Base-by-base conservation (phyloP, 2,113 vertebrate species). In the Urocynchramus pylzowi region DNA sequence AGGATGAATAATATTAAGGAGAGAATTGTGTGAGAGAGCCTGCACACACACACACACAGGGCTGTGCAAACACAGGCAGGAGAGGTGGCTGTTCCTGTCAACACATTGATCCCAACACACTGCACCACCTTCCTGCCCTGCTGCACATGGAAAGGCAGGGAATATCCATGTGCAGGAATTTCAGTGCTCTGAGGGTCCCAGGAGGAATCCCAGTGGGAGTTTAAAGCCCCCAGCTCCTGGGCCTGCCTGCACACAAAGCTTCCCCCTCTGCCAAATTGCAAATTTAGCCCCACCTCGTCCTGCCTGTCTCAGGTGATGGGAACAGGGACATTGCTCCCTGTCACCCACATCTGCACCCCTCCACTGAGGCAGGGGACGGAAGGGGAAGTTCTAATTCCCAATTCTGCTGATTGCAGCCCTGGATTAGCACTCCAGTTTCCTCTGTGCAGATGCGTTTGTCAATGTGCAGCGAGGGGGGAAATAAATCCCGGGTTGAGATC, bases 1-100 rank as follows among this genome's bases (percentile, higher is more conserved):
- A 96, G 96, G 86, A 95, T 93, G 92, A 95, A 86, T 89, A 96
- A 92, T 94, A 96, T 92, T 89, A 88, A 90, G 90, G 76, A 74
- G 56, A 70, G 81, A 37, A 35, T 28, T 27, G 57, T 69, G 37
- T 28, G 82, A 22, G 9, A 16, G 74, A 82, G 84, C 17, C 63
- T 54, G 79, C 71, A 80, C 52, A 73, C 60, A 37, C 54, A 39
- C 2, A 64, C 44, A 35, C 35, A 14, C 22, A 12, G 50, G 16
- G 52, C 70, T 16, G 41, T 24, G 59, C 70, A 54, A 27, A 76
- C 6, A 65, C 64, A 42, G 35, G 27, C 1, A 82, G 70, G 16
- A 52, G 52, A 83, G 77, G 45, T 37, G 70, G 18, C 33, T 64
- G 26, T 2, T 7, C 3, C 39, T 82, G 69, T 14, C 89, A 71